phyloP scores from a whole-genome alignment of 1,140 invertebrate species.

The Cotesia typhae region DNA sequence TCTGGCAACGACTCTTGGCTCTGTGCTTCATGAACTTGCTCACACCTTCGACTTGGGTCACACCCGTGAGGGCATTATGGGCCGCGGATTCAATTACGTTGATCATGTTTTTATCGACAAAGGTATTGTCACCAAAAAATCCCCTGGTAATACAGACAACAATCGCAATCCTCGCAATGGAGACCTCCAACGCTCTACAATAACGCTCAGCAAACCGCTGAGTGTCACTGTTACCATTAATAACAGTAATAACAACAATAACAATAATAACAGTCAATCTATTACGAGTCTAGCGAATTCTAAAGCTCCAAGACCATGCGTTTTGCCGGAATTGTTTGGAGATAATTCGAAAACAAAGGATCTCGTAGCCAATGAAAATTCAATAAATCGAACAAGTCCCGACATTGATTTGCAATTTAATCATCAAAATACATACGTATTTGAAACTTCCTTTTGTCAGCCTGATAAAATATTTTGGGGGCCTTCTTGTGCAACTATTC shows the following conservation, averaged over 20 bases:
- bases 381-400: slow-evolving; percentile 60
- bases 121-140: slow-evolving; percentile 37
- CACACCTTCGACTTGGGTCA: slow-evolving; percentile 96
- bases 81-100: slow-evolving; percentile 90
- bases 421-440: slow-evolving; percentile 42
- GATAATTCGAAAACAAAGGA: too few species aligned
- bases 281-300: too few species aligned
- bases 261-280: slow-evolving; percentile 22
- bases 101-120: slow-evolving; percentile 75
- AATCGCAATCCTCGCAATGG: slow-evolving; percentile 58
- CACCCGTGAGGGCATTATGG: slow-evolving; percentile 91
- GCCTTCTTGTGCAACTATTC: slow-evolving; percentile 56
- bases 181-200: slow-evolving; percentile 61
- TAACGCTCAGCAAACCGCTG: slow-evolving; percentile 57
- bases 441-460: slow-evolving; percentile 37
- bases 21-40: slow-evolving; percentile 93
- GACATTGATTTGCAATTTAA: slow-evolving; percentile 61
- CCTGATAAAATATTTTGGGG: slow-evolving; percentile 61
- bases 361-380: background rate
- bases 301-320: too few species aligned
- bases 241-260: slow-evolving; percentile 41
- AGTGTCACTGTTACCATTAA: slow-evolving; percentile 62
- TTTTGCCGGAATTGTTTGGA: too few species aligned
- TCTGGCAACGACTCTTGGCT: slow-evolving; percentile 90
- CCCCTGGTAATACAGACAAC: slow-evolving; percentile 48